Percentiles rank a stretch among this genome's conserved stretches.
phyloP scores from a whole-genome alignment of 1,140 invertebrate genomes.

The Cydia fagiglandana region DNA sequence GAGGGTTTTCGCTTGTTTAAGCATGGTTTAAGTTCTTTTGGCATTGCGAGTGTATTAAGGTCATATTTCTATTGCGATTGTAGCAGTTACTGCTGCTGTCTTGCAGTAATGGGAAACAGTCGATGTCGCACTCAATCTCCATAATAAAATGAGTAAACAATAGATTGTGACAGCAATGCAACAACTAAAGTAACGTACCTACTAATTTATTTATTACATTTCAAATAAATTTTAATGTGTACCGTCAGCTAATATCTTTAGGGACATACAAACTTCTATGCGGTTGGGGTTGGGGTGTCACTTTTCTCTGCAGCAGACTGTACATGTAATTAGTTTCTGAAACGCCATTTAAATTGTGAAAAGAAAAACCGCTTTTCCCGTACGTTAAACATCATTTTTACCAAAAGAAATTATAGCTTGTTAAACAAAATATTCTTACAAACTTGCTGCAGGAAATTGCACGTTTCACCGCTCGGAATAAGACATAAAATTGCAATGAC shows the following conservation, averaged over 20 bases:
- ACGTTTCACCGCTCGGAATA: not conserved
- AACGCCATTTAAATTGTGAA: not conserved
- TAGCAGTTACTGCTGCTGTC: no score
- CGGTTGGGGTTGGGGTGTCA: no score
- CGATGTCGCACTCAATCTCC: not conserved
- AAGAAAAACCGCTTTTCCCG: not conserved
- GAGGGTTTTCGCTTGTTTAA: not conserved
- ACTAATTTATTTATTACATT: no score
- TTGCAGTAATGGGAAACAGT: no score
- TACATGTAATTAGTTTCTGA: not conserved
- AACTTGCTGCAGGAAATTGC: not conserved
- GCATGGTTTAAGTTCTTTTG: not conserved
- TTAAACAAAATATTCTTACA: not conserved
- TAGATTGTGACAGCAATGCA: not conserved
- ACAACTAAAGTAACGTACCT: no score
- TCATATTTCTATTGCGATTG: not conserved
- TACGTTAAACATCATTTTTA: not conserved
- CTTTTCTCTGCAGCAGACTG: not conserved
- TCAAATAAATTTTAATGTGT: no score
- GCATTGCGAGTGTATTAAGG: not conserved
- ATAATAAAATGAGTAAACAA: not conserved
- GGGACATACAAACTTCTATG: no score
- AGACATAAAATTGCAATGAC: not conserved
- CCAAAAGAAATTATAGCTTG: not conserved
- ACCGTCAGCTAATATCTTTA: no score